Evolutionary conservation across 1,140 invertebrate species (phyloP).

Genomic region (Notospermus geniculatus): DNA sequence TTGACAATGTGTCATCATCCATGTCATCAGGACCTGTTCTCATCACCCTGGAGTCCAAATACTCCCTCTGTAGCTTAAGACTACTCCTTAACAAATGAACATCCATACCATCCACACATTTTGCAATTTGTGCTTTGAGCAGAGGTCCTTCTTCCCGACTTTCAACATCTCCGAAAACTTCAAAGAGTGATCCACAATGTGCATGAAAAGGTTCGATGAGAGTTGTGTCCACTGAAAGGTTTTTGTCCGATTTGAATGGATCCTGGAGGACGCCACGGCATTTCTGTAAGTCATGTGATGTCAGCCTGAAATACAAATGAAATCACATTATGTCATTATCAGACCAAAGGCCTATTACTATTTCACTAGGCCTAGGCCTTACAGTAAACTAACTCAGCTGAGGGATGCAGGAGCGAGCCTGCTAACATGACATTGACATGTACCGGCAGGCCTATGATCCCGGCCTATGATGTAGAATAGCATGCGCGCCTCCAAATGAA

Average conservation of each 20-base stretch:
- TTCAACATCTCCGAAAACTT: conserved; percentile 34
- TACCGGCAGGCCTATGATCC: too few species aligned
- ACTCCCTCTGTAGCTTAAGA: conserved; percentile 28
- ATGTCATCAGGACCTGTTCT: background rate
- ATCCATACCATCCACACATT: conserved; percentile 38
- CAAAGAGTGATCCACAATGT: conserved; percentile 30
- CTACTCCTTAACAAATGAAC: conserved; percentile 29
- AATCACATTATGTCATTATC: background rate
- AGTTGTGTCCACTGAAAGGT: conserved; percentile 28
- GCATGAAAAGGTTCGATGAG: conserved; percentile 36
- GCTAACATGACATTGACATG: too few species aligned
- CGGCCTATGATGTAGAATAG: too few species aligned
- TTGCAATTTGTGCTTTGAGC: conserved; percentile 29
- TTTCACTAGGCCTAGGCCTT: too few species aligned
- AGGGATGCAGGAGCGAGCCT: too few species aligned
- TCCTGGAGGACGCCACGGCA: conserved; percentile 29
- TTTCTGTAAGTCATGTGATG: conserved; percentile 24
- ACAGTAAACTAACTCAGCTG: too few species aligned
- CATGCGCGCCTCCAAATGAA: too few species aligned
- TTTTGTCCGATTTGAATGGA: conserved; percentile 18
- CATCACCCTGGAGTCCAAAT: conserved; percentile 17
- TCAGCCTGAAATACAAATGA: conserved; percentile 23
- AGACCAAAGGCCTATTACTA: too few species aligned
- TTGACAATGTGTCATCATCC: too few species aligned
- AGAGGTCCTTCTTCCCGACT: conserved; percentile 7